Evolutionary conservation across 2,797 vertebrate species (phyloP).

Genomic region (Avahi laniger): DNA sequence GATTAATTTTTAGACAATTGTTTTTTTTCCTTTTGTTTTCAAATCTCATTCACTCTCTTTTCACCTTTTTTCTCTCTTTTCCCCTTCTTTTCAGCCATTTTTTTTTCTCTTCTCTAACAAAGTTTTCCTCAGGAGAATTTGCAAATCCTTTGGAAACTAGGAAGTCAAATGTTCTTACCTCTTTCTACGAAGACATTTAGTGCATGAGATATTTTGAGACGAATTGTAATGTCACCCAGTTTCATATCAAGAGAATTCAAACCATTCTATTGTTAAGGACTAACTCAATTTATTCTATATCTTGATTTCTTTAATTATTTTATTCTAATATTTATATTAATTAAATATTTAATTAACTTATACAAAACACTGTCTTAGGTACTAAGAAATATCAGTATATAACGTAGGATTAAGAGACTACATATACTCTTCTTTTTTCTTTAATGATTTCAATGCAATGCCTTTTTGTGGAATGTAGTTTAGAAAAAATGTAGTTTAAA

Average conservation of each 20-base stretch:
- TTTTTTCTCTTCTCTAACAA: background rate
- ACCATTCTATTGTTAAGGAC: background rate
- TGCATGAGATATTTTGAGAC: background rate
- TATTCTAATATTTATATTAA: background rate
- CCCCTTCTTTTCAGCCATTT: background rate
- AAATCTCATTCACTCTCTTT: background rate
- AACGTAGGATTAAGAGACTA: background rate
- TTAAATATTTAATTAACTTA: background rate
- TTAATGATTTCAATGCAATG: background rate
- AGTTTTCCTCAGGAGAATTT: background rate
- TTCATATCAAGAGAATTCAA: constrained; percentile 7
- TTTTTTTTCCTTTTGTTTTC: background rate
- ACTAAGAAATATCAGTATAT: background rate
- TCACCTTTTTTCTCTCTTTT: background rate
- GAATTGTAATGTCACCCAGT: background rate
- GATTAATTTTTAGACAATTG: background rate
- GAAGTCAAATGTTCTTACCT: background rate
- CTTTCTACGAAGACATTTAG: background rate
- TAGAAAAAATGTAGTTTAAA: constrained; percentile 16
- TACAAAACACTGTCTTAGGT: background rate
- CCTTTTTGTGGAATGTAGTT: background rate
- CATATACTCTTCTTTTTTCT: background rate
- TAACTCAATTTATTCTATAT: background rate
- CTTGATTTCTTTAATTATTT: background rate
- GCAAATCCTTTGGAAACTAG: constrained; percentile 3